Conservation (phyloP, 2,797 vertebrate species). For the Alcedo atthis region DNA sequence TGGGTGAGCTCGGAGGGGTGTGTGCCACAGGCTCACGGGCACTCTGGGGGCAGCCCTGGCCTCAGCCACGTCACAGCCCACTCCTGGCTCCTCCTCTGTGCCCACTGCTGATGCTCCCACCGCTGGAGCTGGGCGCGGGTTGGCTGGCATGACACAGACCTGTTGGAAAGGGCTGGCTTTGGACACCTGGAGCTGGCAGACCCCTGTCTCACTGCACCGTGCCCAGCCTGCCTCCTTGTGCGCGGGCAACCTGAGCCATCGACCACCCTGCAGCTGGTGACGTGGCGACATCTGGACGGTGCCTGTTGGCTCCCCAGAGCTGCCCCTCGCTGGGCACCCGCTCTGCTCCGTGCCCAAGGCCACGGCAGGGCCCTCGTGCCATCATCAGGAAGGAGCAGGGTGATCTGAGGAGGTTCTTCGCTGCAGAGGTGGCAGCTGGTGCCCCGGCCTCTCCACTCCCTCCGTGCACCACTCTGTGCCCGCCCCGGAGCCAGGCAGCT, state of each 20-base stretch:
- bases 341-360: not conserved
- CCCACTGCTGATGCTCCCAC: not conserved
- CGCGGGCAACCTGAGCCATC: not conserved
- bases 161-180: not conserved
- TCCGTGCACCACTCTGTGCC: not conserved
- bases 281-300: not conserved
- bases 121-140: not conserved
- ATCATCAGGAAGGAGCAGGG: not conserved
- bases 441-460: not conserved
- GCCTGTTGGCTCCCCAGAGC: not conserved
- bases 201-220: accelerated
- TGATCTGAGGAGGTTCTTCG: not conserved
- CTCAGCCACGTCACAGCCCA: accelerated
- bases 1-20: not conserved
- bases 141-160: not conserved
- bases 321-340: not conserved
- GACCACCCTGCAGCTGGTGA: not conserved
- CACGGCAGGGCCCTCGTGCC: not conserved
- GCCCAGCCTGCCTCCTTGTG: not conserved
- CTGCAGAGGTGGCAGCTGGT: not conserved
- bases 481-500: not conserved
- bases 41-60: not conserved
- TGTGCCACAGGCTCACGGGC: not conserved
- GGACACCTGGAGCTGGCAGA: too few relatives aligned
- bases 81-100: not conserved